These are phyloP conservation scores for Pholis gunnellus DNA, from an alignment of 2,113 vertebrate species.

Conservation along the genomic window DNA sequence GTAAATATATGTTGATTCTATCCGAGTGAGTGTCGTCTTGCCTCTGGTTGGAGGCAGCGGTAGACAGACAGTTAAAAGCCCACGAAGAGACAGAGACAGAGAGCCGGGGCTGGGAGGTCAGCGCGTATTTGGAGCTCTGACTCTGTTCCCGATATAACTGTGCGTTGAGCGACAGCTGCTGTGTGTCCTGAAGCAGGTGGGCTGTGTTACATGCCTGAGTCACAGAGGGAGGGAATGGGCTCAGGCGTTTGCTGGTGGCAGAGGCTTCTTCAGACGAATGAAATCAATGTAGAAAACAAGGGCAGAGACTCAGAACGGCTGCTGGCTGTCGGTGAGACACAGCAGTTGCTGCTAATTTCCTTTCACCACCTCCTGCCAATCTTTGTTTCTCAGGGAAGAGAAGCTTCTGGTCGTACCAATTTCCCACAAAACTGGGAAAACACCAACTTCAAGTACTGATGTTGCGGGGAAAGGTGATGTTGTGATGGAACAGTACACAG, in stretches of 20 bases:
- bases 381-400: background rate
- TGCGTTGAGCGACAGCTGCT: slow-evolving; percentile 59
- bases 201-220: slow-evolving; percentile 23
- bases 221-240: slow-evolving; percentile 5
- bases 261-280: background rate
- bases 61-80: slow-evolving; percentile 21
- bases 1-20: background rate
- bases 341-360: background rate
- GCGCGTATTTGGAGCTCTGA: slow-evolving; percentile 40
- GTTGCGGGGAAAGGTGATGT: background rate
- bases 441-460: background rate
- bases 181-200: slow-evolving; percentile 49
- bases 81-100: slow-evolving; percentile 29
- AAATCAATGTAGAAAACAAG: slow-evolving; percentile 19
- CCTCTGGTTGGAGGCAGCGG: background rate
- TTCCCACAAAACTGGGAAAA: background rate
- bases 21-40: background rate
- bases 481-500: background rate
- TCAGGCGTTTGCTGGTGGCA: slow-evolving; percentile 6
- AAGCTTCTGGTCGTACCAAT: background rate
- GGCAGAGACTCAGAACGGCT: background rate
- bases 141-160: slow-evolving; percentile 53
- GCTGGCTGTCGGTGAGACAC: background rate
- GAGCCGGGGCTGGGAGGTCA: slow-evolving; percentile 15
- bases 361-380: background rate